phyloP scores from a whole-genome alignment of 1,140 invertebrate genomes.

The Orchestia grillus region DNA sequence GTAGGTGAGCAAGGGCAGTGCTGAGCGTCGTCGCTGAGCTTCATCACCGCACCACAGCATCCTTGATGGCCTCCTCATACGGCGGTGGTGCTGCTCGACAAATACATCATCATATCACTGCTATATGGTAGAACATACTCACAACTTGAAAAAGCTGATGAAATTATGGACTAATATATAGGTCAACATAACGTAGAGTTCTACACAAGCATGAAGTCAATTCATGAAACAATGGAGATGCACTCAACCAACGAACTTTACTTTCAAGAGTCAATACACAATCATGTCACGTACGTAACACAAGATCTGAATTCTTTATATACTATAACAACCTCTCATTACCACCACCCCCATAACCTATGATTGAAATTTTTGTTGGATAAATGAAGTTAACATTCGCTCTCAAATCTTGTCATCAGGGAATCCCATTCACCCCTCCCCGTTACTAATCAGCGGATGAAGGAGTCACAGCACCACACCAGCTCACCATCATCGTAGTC shows the following conservation, averaged over 20 bases:
- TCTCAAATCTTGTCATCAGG: background rate
- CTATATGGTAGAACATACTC: background rate
- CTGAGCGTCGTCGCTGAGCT: background rate
- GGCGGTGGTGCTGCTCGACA: constrained; percentile 1
- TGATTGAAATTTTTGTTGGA: background rate
- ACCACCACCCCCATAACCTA: too few species aligned
- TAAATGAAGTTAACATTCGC: background rate
- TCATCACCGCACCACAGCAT: constrained; percentile 13
- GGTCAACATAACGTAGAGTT: too few species aligned
- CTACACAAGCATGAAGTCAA: too few species aligned
- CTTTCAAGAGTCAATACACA: too few species aligned
- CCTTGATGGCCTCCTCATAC: constrained; percentile 43
- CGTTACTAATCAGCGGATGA: background rate
- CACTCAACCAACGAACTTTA: too few species aligned
- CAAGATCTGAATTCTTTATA: too few species aligned
- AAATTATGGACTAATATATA: too few species aligned
- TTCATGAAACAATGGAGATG: too few species aligned
- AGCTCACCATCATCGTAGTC: constrained; percentile 6
- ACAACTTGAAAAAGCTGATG: background rate
- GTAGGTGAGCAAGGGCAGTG: background rate
- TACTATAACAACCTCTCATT: too few species aligned
- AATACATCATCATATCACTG: background rate
- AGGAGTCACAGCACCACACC: background rate
- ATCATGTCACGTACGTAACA: too few species aligned
- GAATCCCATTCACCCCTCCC: too few species aligned